Base-by-base conservation (phyloP, 2,888 invertebrate species). In the Cyaniris semiargus region DNA sequence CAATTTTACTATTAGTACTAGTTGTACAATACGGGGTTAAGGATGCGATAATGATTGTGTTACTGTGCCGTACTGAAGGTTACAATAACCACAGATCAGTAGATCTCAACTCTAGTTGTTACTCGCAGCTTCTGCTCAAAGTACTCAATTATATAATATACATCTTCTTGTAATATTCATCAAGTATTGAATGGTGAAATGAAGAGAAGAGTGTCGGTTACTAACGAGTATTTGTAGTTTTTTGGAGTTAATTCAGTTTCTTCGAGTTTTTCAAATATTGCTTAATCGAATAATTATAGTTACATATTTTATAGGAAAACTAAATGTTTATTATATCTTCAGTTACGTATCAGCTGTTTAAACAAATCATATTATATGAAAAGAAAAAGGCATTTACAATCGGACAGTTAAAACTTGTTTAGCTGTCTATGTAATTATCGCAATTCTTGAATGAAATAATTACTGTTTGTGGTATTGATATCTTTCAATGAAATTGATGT, bases 41-140 rank as follows among this genome's bases (percentile, higher is more conserved):
- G 60, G 60, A 60, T 23, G 13, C 21, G 10, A 10, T n/a, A n/a
- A n/a, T 0, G 21, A 21, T 58, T 8, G 23, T 60, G 21, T 58
- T 21, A 58, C 58, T 60, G 60, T 60, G 60, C 13, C 23, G 60
- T 60, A 60, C 21, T 60, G 60, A 60, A 23, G 60, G 60, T 60
- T 60, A 23, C 60, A 4, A 21, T 23, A 23, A 23, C 60, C 60
- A 21, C 23, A 23, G 60, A 60, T 23, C 13, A 58, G 3, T 10
- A 21, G 21, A 58, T 60, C 60, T 10, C 23, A 23, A 10, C 60
- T 23, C 60, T 60, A 10, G 23, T 60, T 60, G 60, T 60, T 23
- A 21, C 10, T 21, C 4, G 13, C 60, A 13, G 4, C 10, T 60
- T 60, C 5, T 23, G 10, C 23, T 60, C 15, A 53, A 53, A 48